Evolutionary conservation across 1,140 invertebrate genomes (phyloP).

Genomic region (Microplitis mediator): DNA sequence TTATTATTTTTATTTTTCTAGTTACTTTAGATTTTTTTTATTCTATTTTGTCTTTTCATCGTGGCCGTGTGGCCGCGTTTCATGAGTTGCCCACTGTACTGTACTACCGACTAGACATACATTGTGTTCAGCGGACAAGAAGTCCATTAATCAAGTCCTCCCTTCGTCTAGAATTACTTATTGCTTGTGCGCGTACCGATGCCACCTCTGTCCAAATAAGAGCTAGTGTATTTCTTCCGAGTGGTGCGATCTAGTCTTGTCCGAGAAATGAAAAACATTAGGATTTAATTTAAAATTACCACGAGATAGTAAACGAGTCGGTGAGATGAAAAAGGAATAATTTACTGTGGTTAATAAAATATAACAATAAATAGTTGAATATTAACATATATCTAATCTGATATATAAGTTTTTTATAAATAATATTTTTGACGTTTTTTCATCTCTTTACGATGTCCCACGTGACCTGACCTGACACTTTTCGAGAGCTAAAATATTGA

Average conservation of each 20-base stretch:
- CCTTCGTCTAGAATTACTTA: slow-evolving; percentile 21
- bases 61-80: neutral
- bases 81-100: neutral
- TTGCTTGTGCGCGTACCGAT: neutral
- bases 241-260: neutral
- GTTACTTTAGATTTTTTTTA: neutral
- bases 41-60: neutral
- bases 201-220: neutral
- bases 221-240: neutral
- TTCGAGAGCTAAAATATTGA: slow-evolving; percentile 45
- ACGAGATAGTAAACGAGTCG: neutral
- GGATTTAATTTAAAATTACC: slow-evolving; percentile 1
- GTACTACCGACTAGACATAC: slow-evolving; percentile 22
- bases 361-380: neutral
- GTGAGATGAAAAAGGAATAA: neutral
- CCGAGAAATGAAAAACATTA: slow-evolving; percentile 11
- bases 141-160: slow-evolving; percentile 38
- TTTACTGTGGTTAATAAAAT: neutral
- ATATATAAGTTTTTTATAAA: slow-evolving; percentile 5
- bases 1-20: neutral
- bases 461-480: slow-evolving; percentile 50
- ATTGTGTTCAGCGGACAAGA: slow-evolving; percentile 26
- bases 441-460: slow-evolving; percentile 30
- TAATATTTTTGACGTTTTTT: slow-evolving; percentile 7
- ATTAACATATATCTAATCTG: neutral